phyloP scores from a whole-genome alignment of 1,140 invertebrate species.

The Brachionus calyciflorus region DNA sequence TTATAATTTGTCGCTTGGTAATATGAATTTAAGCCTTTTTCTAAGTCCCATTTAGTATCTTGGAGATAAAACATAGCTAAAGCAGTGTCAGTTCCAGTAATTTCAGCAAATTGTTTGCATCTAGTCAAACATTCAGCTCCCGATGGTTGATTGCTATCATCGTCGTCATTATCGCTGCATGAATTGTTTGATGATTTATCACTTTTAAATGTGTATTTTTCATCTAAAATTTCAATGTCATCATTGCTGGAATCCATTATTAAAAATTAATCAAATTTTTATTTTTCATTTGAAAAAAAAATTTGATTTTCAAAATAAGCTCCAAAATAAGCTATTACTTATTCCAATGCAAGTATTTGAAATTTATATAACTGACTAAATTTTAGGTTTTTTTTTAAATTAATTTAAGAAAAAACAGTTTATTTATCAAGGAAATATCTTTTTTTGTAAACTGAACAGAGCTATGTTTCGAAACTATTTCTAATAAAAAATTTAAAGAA shows the following conservation, averaged over 20 bases:
- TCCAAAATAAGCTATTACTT: too few relatives aligned
- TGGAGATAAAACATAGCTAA: constrained; percentile 66
- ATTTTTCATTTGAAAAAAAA: background rate
- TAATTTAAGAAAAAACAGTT: too few relatives aligned
- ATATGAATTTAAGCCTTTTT: constrained; percentile 62
- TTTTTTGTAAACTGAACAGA: too few relatives aligned
- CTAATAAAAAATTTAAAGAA: too few relatives aligned
- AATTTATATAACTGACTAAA: too few relatives aligned
- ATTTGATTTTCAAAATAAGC: too few relatives aligned
- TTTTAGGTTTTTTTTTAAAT: too few relatives aligned
- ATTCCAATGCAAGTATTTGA: too few relatives aligned
- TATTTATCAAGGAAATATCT: too few relatives aligned
- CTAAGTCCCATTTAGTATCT: constrained; percentile 64
- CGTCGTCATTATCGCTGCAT: background rate
- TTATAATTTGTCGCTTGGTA: constrained; percentile 53
- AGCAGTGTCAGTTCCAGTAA: constrained; percentile 64
- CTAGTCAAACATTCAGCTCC: constrained; percentile 25
- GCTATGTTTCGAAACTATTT: too few relatives aligned
- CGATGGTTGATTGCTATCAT: constrained; percentile 16
- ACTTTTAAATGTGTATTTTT: background rate
- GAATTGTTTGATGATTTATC: background rate
- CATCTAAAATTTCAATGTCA: background rate
- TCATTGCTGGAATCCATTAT: constrained; percentile 7
- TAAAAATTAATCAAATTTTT: background rate
- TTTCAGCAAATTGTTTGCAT: constrained; percentile 49